Conservation (phyloP, 1,140 invertebrate species). For the Kradibia gibbosae region DNA sequence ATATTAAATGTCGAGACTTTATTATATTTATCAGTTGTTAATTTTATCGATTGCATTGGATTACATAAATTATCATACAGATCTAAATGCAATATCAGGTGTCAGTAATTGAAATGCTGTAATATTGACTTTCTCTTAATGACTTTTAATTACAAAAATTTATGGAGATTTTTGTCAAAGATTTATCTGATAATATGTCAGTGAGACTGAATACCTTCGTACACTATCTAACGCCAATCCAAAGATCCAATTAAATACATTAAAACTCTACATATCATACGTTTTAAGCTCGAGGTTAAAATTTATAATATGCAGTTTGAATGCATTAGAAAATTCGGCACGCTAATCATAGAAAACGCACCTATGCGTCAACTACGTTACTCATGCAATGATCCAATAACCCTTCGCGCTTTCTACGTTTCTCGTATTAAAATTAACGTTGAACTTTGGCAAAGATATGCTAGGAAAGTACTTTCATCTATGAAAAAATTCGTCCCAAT, state of each 20-base stretch:
- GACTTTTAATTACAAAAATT: neutral
- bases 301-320: neutral
- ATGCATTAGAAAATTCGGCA: neutral
- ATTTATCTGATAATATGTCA: neutral
- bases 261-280: neutral
- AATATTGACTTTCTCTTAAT: slow-evolving; percentile 20
- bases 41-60: neutral
- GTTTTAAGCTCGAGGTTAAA: neutral
- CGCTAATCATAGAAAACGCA: neutral
- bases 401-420: no score
- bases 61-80: neutral
- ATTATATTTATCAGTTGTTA: neutral
- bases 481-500: no score
- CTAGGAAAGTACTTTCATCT: slow-evolving; percentile 25
- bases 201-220: neutral
- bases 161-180: neutral
- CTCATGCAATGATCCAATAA: no score
- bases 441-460: neutral
- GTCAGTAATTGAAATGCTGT: slow-evolving; percentile 13
- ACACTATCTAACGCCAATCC: neutral
- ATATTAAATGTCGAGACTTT: neutral
- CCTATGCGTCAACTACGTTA: neutral
- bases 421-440: no score
- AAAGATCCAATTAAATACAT: neutral
- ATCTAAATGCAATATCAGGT: neutral